phyloP scores from a whole-genome alignment of 2,113 vertebrate species.

The Lagenorhynchus albirostris region DNA sequence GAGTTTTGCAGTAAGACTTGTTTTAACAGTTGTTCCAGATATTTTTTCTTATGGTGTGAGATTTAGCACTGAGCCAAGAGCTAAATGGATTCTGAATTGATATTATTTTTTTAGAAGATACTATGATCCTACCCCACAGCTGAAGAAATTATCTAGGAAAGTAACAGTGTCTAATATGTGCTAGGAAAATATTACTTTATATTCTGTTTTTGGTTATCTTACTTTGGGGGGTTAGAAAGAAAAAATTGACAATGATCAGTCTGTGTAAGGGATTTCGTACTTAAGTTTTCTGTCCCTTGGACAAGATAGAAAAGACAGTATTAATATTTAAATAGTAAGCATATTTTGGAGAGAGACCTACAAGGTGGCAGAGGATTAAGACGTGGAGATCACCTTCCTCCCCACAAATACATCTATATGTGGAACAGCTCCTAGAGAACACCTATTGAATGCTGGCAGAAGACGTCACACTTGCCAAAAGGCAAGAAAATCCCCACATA shows the following conservation, averaged over 20 bases:
- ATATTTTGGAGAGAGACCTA: background rate
- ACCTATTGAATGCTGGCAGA: too few relatives aligned
- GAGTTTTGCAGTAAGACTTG: background rate
- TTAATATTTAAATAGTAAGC: background rate
- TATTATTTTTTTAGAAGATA: background rate
- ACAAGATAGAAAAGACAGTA: background rate
- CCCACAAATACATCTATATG: too few relatives aligned
- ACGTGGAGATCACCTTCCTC: too few relatives aligned
- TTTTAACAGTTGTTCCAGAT: background rate
- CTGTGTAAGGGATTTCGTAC: background rate
- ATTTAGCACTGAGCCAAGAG: background rate
- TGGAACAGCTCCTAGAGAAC: too few relatives aligned
- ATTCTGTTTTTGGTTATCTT: background rate
- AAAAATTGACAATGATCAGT: background rate
- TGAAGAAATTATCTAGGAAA: background rate
- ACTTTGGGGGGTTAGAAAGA: background rate
- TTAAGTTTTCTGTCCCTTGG: background rate
- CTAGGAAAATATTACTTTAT: background rate
- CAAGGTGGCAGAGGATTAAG: too few relatives aligned
- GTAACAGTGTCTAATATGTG: background rate
- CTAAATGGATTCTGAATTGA: background rate
- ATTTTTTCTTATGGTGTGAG: background rate
- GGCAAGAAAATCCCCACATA: too few relatives aligned
- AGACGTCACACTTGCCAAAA: too few relatives aligned
- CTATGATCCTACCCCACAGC: background rate